A percentile compares a stretch with the other conserved stretches of the same genome.
These are phyloP conservation scores for Solenopsis fugax DNA, from an alignment of 1,140 invertebrate genomes.

Conservation along the genomic window DNA sequence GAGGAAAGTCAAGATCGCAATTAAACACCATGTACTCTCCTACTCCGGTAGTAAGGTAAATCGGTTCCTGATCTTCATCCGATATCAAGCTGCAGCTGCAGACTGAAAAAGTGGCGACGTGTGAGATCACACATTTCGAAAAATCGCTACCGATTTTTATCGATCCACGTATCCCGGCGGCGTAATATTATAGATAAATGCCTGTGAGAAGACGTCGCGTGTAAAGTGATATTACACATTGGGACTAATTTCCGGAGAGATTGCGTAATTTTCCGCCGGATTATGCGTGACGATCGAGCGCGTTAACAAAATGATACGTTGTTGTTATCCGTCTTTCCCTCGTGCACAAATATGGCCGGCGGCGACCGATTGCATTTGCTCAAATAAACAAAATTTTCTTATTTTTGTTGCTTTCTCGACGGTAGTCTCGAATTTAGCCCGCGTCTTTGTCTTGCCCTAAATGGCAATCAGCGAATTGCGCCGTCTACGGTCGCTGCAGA, in stretches of 20 bases:
- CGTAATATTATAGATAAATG: slow-evolving; percentile 18
- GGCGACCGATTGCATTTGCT: background rate
- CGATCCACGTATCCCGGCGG: background rate
- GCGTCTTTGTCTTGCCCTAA: background rate
- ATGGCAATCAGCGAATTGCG: slow-evolving; percentile 35
- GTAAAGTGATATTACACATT: slow-evolving; percentile 53
- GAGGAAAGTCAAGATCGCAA: slow-evolving; percentile 96
- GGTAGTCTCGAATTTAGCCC: slow-evolving; percentile 12
- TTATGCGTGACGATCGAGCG: slow-evolving; percentile 62
- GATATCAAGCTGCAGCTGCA: slow-evolving; percentile 82
- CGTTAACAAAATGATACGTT: slow-evolving; percentile 54
- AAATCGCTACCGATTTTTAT: background rate
- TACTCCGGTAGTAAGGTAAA: slow-evolving; percentile 92
- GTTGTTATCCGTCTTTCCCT: slow-evolving; percentile 21
- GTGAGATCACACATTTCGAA: background rate
- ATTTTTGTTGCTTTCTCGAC: background rate
- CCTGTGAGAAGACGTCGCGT: slow-evolving; percentile 61
- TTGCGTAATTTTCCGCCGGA: slow-evolving; percentile 67
- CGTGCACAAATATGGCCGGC: background rate
- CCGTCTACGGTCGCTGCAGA: background rate
- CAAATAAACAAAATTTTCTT: slow-evolving; percentile 23
- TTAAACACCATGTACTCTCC: slow-evolving; percentile 95
- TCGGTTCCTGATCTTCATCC: slow-evolving; percentile 88
- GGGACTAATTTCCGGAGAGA: slow-evolving; percentile 69
- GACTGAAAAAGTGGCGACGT: slow-evolving; percentile 76